Percentiles rank a stretch among this genome's conserved stretches.
Evolutionary conservation across 2,797 vertebrate species (phyloP).

Genomic region (Macropodus opercularis): DNA sequence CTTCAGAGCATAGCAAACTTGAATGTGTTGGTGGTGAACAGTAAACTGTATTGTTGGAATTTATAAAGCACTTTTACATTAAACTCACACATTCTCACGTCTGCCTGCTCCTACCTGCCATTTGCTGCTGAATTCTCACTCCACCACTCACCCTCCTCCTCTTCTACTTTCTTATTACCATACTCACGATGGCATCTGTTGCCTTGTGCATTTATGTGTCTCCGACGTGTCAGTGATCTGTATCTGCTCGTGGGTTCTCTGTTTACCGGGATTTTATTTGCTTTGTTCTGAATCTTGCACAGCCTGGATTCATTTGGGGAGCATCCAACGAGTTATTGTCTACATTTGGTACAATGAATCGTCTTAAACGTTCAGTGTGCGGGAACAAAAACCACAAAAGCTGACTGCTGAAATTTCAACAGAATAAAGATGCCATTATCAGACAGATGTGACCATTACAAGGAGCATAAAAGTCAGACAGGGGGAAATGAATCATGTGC

Average conservation of each 20-base stretch:
- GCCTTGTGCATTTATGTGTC: conserved; percentile 32
- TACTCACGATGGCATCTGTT: conserved; percentile 52
- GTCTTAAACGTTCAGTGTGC: conserved; percentile 3
- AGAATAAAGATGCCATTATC: neutral
- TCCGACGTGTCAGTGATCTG: conserved; percentile 24
- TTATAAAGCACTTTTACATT: no score
- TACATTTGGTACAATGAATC: conserved; percentile 7
- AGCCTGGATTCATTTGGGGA: conserved; percentile 25
- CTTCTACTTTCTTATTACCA: conserved; percentile 31
- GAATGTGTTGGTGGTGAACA: no score
- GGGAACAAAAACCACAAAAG: conserved; percentile 8
- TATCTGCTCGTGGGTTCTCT: conserved; percentile 25
- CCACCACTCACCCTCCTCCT: conserved; percentile 3
- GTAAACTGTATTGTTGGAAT: no score
- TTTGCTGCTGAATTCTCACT: conserved; percentile 17
- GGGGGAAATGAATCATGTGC: neutral
- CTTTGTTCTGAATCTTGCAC: conserved; percentile 4
- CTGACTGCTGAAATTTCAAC: conserved; percentile 1
- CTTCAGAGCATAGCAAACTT: no score
- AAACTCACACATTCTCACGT: no score
- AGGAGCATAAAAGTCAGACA: conserved; percentile 3
- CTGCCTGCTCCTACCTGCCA: conserved; percentile 3
- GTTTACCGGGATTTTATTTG: conserved; percentile 3
- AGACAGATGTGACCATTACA: conserved; percentile 1
- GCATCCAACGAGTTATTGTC: conserved; percentile 1